Evolutionary conservation across 2,888 invertebrate genomes (phyloP).

Genomic region (Eupithecia tripunctaria): DNA sequence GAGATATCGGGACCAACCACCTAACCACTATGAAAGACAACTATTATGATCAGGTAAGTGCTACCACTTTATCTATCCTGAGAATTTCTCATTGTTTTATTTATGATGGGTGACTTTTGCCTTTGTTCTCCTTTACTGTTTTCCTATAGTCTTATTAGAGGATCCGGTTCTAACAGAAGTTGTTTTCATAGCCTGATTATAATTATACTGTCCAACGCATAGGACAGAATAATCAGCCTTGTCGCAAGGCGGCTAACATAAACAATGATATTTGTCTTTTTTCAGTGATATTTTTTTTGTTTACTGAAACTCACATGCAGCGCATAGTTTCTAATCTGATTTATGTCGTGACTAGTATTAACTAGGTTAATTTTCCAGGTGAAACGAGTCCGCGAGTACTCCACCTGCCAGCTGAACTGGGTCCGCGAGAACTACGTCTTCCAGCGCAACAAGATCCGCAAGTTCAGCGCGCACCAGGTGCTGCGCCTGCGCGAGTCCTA

Average conservation of each 20-base stretch:
- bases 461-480: constrained; percentile 97
- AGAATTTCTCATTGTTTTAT: background rate
- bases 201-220: background rate
- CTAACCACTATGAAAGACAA: constrained; percentile 94
- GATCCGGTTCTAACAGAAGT: background rate
- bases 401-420: constrained; percentile 95
- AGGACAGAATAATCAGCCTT: background rate
- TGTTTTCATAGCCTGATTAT: background rate
- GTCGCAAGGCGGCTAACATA: background rate
- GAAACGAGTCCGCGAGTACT: constrained; percentile 95
- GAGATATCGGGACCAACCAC: constrained; percentile 96
- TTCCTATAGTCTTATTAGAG: background rate
- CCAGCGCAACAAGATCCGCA: constrained; percentile 96
- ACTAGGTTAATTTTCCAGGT: constrained; percentile 84
- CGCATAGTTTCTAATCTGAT: background rate
- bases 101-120: background rate
- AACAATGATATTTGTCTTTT: background rate
- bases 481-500: constrained; percentile 95
- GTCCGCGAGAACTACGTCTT: constrained; percentile 97
- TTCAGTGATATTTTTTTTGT: background rate
- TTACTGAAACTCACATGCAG: background rate
- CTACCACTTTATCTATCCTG: background rate
- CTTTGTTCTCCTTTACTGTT: background rate
- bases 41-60: constrained; percentile 92
- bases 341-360: constrained; percentile 19